Percentiles rank a stretch among this genome's conserved stretches.
These are phyloP conservation scores for Pediacus dermestoides DNA, from an alignment of 2,888 invertebrate genomes.

Conservation along the genomic window DNA sequence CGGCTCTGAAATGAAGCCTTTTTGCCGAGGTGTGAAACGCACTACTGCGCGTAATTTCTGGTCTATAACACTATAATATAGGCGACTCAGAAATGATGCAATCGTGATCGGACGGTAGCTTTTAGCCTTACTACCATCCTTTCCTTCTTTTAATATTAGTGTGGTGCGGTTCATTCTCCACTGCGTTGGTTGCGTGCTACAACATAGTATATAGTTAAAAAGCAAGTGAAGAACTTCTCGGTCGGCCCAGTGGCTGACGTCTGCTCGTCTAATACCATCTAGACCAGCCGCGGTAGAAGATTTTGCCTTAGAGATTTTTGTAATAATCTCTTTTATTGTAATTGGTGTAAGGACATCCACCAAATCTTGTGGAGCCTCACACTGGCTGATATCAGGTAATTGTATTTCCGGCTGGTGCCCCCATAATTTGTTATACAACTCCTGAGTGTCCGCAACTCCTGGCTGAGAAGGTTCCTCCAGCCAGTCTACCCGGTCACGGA, in stretches of 20 bases:
- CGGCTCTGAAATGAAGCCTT: constrained; percentile 35
- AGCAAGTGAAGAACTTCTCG: constrained; percentile 18
- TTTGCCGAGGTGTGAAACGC: constrained; percentile 31
- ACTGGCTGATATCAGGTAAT: constrained; percentile 18
- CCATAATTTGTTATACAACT: constrained; percentile 33
- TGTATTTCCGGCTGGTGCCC: constrained; percentile 25
- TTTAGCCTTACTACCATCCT: constrained; percentile 26
- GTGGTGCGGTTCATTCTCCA: constrained; percentile 40
- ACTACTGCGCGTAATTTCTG: constrained; percentile 21
- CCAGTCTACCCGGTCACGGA: constrained; percentile 28
- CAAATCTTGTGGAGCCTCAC: constrained; percentile 5
- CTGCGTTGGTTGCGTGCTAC: constrained; percentile 24
- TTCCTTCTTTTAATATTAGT: constrained; percentile 37
- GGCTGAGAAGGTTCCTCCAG: no score
- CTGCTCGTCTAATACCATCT: constrained; percentile 24
- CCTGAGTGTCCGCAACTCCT: constrained; percentile 15
- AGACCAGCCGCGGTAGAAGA: constrained; percentile 27
- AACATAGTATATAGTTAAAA: constrained; percentile 23
- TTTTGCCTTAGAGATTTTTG: constrained; percentile 22
- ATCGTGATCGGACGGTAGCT: constrained; percentile 41
- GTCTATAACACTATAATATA: constrained; percentile 36
- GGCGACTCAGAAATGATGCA: constrained; percentile 31
- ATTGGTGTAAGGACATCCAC: constrained; percentile 15
- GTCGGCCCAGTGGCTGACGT: constrained; percentile 16
- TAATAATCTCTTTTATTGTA: constrained; percentile 16